Conservation (phyloP, 2,113 vertebrate species). For the Nesoenas mayeri region DNA sequence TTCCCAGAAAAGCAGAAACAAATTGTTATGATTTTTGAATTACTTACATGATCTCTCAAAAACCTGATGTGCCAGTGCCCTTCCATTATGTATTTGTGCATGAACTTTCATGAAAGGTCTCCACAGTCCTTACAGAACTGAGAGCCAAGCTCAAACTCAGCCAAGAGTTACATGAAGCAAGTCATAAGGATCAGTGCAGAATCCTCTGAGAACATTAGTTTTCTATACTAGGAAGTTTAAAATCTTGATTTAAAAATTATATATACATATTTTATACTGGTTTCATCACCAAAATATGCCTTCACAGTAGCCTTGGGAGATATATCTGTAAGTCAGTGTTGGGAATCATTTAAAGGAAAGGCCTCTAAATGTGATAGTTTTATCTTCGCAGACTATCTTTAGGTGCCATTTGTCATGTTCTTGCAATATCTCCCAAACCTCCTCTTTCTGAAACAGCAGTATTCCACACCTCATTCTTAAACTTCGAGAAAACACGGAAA, state of each 20-base stretch:
- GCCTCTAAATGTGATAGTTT: conserved; percentile 37
- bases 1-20: not conserved
- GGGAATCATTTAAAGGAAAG: conserved; percentile 37
- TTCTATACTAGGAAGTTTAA: conserved; percentile 24
- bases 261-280: conserved; percentile 36
- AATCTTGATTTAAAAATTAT: conserved; percentile 21
- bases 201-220: not conserved
- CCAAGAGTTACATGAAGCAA: not conserved
- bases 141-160: not conserved
- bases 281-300: not conserved
- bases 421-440: conserved; percentile 43
- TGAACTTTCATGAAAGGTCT: not conserved
- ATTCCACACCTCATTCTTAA: conserved; percentile 49
- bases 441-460: conserved; percentile 24
- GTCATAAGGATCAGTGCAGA: not conserved
- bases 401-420: conserved; percentile 56
- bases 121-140: not conserved
- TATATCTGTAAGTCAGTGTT: conserved; percentile 17
- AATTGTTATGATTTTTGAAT: not conserved
- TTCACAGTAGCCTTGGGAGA: conserved; percentile 9
- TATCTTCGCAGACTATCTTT: conserved; percentile 55
- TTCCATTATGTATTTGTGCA: not conserved
- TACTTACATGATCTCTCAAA: not conserved
- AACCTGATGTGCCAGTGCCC: not conserved
- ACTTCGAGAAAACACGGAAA: not conserved